Conservation (phyloP, 2,888 invertebrate genomes). For the Aphrophora alni region DNA sequence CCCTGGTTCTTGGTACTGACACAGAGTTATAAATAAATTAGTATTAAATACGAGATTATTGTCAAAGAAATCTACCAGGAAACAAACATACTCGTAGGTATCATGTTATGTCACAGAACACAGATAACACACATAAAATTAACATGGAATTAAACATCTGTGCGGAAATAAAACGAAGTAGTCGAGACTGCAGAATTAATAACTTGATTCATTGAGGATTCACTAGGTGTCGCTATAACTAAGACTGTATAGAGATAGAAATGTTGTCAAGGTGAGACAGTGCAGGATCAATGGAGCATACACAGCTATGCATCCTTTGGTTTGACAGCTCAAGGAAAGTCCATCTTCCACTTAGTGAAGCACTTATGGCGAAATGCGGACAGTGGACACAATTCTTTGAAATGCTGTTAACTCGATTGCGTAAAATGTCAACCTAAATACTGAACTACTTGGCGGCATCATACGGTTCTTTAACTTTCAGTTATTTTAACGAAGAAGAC, state of each 20-base stretch:
- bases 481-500: too few species aligned
- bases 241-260: not conserved
- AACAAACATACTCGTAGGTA: not conserved
- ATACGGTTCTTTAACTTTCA: too few species aligned
- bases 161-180: not conserved
- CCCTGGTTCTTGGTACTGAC: not conserved
- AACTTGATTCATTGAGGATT: not conserved
- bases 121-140: not conserved
- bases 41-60: not conserved
- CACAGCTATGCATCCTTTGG: not conserved
- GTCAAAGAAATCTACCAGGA: not conserved
- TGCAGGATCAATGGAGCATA: not conserved
- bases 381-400: not conserved
- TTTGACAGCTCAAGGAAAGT: not conserved
- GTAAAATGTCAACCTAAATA: not conserved
- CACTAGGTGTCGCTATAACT: not conserved
- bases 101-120: not conserved
- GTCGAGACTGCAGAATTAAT: not conserved
- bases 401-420: not conserved
- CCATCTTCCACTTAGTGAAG: not conserved
- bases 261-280: not conserved
- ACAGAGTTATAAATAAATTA: not conserved
- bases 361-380: not conserved
- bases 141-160: constrained; percentile 3
- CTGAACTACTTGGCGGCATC: too few species aligned